Evolutionary conservation across 1,140 invertebrate genomes (phyloP).

Genomic region (Heliconius eleuchia): DNA sequence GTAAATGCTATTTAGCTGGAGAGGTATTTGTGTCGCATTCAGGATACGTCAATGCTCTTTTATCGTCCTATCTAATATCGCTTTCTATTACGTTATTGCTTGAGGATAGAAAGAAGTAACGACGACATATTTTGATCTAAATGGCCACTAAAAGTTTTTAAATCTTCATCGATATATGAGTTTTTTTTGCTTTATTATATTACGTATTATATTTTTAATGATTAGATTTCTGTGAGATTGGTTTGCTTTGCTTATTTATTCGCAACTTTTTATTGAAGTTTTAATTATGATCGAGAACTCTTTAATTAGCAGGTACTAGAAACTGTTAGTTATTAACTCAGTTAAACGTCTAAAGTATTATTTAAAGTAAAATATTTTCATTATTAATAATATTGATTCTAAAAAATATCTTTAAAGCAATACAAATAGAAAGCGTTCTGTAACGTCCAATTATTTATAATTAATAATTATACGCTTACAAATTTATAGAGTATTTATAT

Average conservation of each 20-base stretch:
- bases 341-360: background rate
- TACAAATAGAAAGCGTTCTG: background rate
- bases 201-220: background rate
- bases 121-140: constrained; percentile 24
- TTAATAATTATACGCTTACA: too few species aligned
- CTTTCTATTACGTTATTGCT: constrained; percentile 43
- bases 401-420: background rate
- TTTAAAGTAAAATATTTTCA: background rate
- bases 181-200: constrained; percentile 7
- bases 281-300: background rate
- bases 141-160: constrained; percentile 19
- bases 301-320: background rate
- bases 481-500: too few species aligned
- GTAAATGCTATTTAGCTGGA: constrained; percentile 59
- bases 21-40: constrained; percentile 51
- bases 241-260: background rate
- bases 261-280: too few species aligned
- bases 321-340: background rate
- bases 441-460: too few species aligned
- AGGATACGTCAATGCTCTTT: constrained; percentile 48
- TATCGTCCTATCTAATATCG: constrained; percentile 47
- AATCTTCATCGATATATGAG: constrained; percentile 20
- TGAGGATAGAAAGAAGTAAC: constrained; percentile 36
- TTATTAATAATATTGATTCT: background rate
- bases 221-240: background rate